These are phyloP conservation scores for Anas acuta DNA, from an alignment of 2,797 vertebrate species.

Conservation along the genomic window DNA sequence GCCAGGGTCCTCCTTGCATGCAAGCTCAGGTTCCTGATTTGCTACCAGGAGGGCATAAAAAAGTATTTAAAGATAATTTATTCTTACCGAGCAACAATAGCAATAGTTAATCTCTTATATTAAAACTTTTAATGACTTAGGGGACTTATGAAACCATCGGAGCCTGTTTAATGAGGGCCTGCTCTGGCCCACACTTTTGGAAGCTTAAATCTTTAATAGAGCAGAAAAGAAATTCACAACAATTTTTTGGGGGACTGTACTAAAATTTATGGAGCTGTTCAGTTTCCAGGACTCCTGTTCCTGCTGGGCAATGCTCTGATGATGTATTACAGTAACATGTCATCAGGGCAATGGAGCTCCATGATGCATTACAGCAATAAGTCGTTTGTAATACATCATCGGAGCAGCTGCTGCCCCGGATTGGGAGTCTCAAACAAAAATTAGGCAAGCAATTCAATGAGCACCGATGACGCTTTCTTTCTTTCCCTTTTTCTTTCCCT, in stretches of 20 bases:
- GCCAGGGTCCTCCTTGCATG: neutral
- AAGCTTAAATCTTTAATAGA: conserved; percentile 70
- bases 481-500: neutral
- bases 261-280: conserved; percentile 70
- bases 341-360: conserved; percentile 69
- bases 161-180: conserved; percentile 54
- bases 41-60: neutral
- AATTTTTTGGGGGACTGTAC: neutral
- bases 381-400: conserved; percentile 75
- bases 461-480: conserved; percentile 16
- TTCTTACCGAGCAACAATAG: neutral
- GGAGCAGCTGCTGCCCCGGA: conserved; percentile 60
- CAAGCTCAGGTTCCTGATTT: neutral
- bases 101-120: conserved; percentile 17
- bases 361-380: conserved; percentile 77
- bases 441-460: conserved; percentile 18
- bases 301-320: conserved; percentile 72
- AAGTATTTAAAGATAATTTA: conserved; percentile 50
- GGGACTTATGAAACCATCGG: conserved; percentile 60
- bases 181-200: conserved; percentile 51
- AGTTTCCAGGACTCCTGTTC: conserved; percentile 75
- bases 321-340: conserved; percentile 76
- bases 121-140: conserved; percentile 26
- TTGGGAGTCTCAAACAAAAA: conserved; percentile 18
- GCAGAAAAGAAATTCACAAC: conserved; percentile 75